phyloP scores from a whole-genome alignment of 2,113 vertebrate genomes.

The Colaptes auratus region DNA sequence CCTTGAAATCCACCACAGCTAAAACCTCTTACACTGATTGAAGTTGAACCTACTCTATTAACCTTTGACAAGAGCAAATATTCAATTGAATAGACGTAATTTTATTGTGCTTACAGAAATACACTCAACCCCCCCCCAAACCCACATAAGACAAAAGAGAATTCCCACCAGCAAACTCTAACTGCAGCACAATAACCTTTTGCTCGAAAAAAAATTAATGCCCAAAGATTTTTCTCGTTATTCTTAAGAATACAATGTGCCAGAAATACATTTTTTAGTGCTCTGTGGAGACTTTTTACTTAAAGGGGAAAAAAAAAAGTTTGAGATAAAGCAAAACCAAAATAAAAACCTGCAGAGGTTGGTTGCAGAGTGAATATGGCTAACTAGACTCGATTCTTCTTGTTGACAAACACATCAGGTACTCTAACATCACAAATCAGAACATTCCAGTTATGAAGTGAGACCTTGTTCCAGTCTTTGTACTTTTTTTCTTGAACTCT shows the following conservation, averaged over 20 bases:
- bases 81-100: background rate
- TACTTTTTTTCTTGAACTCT: background rate
- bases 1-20: background rate
- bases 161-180: background rate
- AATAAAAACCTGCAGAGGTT: background rate
- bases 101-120: background rate
- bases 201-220: background rate
- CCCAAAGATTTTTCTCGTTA: background rate
- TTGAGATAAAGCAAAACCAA: background rate
- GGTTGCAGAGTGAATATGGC: background rate
- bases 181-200: background rate
- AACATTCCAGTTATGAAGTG: background rate
- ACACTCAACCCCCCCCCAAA: background rate
- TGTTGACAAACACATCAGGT: background rate
- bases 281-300: background rate
- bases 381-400: background rate
- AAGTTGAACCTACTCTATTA: slow-evolving; percentile 15
- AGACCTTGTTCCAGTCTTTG: background rate
- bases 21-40: background rate
- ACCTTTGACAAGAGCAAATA: background rate
- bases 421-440: background rate
- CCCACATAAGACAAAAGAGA: background rate
- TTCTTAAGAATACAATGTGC: background rate
- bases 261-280: background rate
- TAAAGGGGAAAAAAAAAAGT: background rate